Conservation (phyloP, 2,888 invertebrate species). For the Callinectes sapidus region DNA sequence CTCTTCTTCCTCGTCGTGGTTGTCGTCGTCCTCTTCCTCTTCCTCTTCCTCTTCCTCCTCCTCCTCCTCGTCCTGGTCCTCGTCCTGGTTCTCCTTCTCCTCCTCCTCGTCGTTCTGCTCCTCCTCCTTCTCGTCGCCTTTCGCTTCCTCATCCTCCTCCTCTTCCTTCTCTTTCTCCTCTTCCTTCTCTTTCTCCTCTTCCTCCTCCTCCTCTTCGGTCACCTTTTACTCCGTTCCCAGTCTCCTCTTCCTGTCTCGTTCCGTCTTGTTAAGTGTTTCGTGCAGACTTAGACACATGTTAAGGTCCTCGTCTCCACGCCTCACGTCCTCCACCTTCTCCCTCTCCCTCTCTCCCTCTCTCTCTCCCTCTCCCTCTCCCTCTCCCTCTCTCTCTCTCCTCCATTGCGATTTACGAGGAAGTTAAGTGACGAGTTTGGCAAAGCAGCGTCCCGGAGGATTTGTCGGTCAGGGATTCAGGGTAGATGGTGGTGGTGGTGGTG, state of each 20-base stretch:
- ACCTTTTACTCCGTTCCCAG: not conserved
- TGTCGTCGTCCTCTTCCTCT: not conserved
- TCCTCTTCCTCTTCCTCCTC: not conserved
- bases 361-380: no score
- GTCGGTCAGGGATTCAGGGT: not conserved
- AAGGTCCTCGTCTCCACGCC: not conserved
- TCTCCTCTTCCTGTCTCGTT: not conserved
- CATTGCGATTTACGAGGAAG: not conserved
- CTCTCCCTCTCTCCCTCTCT: no score
- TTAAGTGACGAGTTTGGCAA: not conserved
- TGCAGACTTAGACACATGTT: not conserved
- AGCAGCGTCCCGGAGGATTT: not conserved
- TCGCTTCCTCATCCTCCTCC: not conserved
- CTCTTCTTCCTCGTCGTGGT: not conserved
- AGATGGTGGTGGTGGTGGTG: not conserved
- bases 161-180: not conserved
- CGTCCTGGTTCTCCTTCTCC: not conserved
- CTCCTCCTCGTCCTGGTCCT: not conserved
- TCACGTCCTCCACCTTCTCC: not conserved
- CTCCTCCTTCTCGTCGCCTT: not conserved
- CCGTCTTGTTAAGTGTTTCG: not conserved
- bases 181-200: not conserved
- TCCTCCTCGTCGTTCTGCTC: not conserved
- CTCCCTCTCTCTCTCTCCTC: not conserved
- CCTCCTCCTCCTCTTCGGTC: not conserved